Evolutionary conservation across 2,888 invertebrate species (phyloP), one percentile per base, ranked within the genome.

Genomic region (Pseudococcus jackbeardsleyi): DNA sequence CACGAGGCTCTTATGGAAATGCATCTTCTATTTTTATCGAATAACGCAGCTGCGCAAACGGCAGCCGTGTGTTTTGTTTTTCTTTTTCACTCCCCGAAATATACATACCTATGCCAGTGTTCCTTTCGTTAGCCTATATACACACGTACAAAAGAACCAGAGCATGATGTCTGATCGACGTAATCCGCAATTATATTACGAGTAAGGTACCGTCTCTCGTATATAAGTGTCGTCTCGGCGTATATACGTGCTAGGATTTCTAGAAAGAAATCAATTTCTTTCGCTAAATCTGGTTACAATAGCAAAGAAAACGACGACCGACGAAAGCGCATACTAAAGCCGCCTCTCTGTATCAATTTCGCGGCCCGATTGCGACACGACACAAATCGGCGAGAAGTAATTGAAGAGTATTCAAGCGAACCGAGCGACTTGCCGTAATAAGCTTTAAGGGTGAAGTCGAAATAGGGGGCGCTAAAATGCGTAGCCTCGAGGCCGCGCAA

Each of bases 361-460:
- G 86, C 50, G 86, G 72, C 68, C 26, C 68, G 68, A 72, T 72
- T 72, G 68, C 68, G 68, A 72, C 33, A 72, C 68, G 68, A 72
- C 33, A 86, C 77, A 86, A 72, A 86, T 72, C 86, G 86, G 86
- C 86, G 77, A 72, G 86, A 86, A 86, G 86, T 86, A 86, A 86
- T 86, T 86, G 68, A 86, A 86, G 72, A 86, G 86, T 86, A 86
- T 72, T 68, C 64, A 42, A 86, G 86, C 86, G 86, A 22, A 72
- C 39, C 8, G 48, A 86, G 48, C 86, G 48, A 86, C 77, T 86
- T 86, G 46, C 68, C 72, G 86, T 86, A 86, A 72, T 86, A 68
- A 86, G 86, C 86, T 68, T 72, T 22, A 26, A 68, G 86, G 85
- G 72, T 86, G 86, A 86, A 42, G 77, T 86, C 68, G 72, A 72